Base-by-base conservation (phyloP, 2,797 vertebrate genomes). In the Clarias fuscus region DNA sequence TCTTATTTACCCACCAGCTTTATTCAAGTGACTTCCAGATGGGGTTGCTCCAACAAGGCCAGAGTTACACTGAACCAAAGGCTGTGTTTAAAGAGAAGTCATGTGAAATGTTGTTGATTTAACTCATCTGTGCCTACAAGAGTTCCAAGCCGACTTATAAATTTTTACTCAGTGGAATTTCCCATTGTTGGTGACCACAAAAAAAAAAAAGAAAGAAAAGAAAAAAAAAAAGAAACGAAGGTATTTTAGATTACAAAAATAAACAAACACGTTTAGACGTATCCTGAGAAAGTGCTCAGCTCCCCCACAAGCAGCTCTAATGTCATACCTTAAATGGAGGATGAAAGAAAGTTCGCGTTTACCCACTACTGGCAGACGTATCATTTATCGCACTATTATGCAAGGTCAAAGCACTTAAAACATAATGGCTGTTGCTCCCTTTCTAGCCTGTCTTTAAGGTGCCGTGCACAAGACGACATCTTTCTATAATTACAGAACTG, bases 241-340 rank as follows among this genome's bases (percentile, higher is more conserved):
- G 58, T 91, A 90, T 91, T 93, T 92, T 92, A 93, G 92, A 92
- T 93, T 86, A 90, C 91, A 87, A 93, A 94, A 94, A 95, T 94
- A 95, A 96, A 96, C 94, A 95, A 95, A 95, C 94, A 93, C 92
- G 95, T 94, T 93, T 92, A 89, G 93, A 88, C 93, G 86, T 85
- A 93, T 94, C 86, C 92, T 89, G 0, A 67, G 84, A 91, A 86
- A 76, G 91, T 90, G 86, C 92, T 92, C 27, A 72, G 33, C 68
- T 48, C 43, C 37, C 30, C 20, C 61, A 92, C 88, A 90, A 87
- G 90, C 90, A 84, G 88, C 88, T 92, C 92, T 94, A 92, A 92
- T 94, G 92, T 93, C 93, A 90, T 75, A 80, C 86, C 79, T 88
- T 92, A 93, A 93, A 84, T 81, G 81, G 62, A 58, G 93, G 93